These are phyloP conservation scores for Ichneumoninae sp. DNA, from an alignment of 2,888 invertebrate genomes.

Conservation along the genomic window DNA sequence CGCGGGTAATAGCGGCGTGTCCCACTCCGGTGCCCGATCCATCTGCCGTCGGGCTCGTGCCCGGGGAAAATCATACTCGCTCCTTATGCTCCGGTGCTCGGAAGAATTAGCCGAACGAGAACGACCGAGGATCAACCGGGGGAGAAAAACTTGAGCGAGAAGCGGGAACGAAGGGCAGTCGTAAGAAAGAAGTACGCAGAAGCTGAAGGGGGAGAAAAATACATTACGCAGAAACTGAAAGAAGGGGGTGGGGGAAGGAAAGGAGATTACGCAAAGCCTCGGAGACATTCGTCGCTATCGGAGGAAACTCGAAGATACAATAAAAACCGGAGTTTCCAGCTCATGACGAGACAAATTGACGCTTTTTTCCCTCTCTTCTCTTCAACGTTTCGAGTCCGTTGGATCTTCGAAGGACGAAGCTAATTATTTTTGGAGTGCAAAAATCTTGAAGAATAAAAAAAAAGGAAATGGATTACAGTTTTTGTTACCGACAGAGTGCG, in stretches of 20 bases:
- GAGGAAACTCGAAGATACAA: slow-evolving; percentile 38
- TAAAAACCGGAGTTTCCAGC: slow-evolving; percentile 44
- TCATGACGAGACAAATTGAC: slow-evolving; percentile 48
- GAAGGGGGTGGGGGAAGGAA: background rate
- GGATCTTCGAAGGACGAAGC: background rate
- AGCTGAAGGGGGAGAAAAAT: slow-evolving; percentile 17
- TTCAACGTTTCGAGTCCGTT: background rate
- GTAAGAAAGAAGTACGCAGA: slow-evolving; percentile 7
- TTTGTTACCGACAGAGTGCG: background rate
- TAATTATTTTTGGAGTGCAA: background rate
- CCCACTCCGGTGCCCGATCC: slow-evolving; percentile 1
- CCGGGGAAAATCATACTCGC: slow-evolving; percentile 33
- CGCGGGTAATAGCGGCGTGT: slow-evolving; percentile 19
- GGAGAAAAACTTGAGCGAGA: slow-evolving; percentile 16
- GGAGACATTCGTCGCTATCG: slow-evolving; percentile 33
- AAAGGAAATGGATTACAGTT: background rate
- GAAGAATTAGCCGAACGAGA: slow-evolving; percentile 3
- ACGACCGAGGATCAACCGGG: slow-evolving; percentile 5
- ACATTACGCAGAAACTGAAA: background rate
- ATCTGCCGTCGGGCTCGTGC: background rate
- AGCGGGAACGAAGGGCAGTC: slow-evolving; percentile 14
- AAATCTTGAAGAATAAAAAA: background rate
- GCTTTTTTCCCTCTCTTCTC: slow-evolving; percentile 16
- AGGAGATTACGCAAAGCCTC: slow-evolving; percentile 46
- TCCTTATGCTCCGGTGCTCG: slow-evolving; percentile 39